A percentile compares a stretch with the other conserved stretches of the same genome.
Evolutionary conservation across 2,113 vertebrate species (phyloP).

Genomic region (Catagonus wagneri): DNA sequence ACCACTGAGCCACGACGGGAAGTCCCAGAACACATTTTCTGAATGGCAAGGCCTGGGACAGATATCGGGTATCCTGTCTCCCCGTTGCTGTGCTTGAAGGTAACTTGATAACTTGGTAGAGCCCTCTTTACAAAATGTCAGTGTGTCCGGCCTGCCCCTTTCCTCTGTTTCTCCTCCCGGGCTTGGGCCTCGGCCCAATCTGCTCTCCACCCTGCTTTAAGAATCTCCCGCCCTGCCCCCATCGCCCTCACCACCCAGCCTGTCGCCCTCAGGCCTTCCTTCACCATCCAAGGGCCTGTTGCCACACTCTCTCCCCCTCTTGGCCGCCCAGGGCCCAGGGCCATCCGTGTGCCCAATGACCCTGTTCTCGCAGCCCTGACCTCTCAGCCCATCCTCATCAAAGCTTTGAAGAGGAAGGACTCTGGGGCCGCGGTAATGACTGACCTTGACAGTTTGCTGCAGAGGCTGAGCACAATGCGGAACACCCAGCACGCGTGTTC

Average conservation of each 20-base stretch:
- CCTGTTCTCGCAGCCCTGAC: slow-evolving; percentile 5
- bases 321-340: not conserved
- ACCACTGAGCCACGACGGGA: too few species aligned
- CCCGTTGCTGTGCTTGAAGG: not conserved
- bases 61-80: not conserved
- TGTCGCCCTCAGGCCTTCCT: slow-evolving; percentile 17
- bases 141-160: not conserved
- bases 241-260: not conserved
- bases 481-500: not conserved
- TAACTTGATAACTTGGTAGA: not conserved
- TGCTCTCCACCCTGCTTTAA: slow-evolving; percentile 48
- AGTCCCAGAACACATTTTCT: too few species aligned
- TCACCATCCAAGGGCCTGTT: not conserved
- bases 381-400: slow-evolving; percentile 43
- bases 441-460: slow-evolving; percentile 15
- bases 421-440: not conserved
- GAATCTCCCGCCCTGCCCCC: not conserved
- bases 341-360: not conserved
- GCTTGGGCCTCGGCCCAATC: slow-evolving; percentile 36
- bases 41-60: slow-evolving; percentile 9
- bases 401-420: slow-evolving; percentile 57
- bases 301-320: not conserved
- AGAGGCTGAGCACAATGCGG: not conserved
- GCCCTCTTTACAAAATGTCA: not conserved
- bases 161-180: slow-evolving; percentile 16